Percentiles rank a stretch among this genome's conserved stretches.
These are phyloP conservation scores for Acrossocheilus fasciatus DNA, from an alignment of 2,797 vertebrate species.

Conservation along the genomic window DNA sequence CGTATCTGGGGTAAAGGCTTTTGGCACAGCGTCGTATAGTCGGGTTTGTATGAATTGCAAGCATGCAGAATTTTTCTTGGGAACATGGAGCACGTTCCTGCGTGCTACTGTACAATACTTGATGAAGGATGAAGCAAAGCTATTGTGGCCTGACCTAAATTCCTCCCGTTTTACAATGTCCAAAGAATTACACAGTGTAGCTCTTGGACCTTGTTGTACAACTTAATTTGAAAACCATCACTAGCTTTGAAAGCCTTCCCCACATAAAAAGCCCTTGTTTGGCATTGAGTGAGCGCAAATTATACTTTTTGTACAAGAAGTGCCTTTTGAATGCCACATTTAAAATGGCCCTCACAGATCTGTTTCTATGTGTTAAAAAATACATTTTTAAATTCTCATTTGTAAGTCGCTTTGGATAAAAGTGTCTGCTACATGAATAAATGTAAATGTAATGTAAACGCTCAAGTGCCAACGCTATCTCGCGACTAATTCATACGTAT, in stretches of 20 bases:
- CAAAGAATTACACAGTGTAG: slow-evolving; percentile 70
- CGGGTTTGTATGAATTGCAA: slow-evolving; percentile 36
- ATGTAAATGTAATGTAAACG: too few relatives aligned
- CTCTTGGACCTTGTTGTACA: slow-evolving; percentile 50
- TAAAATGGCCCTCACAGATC: neutral
- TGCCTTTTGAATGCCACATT: neutral
- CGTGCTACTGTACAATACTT: slow-evolving; percentile 54
- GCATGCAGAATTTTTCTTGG: slow-evolving; percentile 56
- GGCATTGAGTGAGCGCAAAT: neutral
- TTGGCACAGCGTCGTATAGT: slow-evolving; percentile 53
- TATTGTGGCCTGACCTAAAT: slow-evolving; percentile 81
- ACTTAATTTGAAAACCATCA: slow-evolving; percentile 40
- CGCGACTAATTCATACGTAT: neutral
- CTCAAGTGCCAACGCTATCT: neutral
- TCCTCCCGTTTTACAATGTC: slow-evolving; percentile 73
- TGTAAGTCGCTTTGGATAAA: too few relatives aligned
- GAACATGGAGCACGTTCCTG: slow-evolving; percentile 69
- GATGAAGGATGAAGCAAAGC: slow-evolving; percentile 62
- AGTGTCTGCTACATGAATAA: too few relatives aligned
- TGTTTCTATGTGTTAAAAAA: neutral
- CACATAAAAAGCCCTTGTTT: slow-evolving; percentile 25
- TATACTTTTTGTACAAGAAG: neutral
- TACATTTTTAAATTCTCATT: too few relatives aligned
- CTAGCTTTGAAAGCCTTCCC: slow-evolving; percentile 47
- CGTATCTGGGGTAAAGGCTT: slow-evolving; percentile 5